phyloP scores from a whole-genome alignment of 30 jellyfish, hydroid and myxozoan genomes.

The Turritopsis rubra region DNA sequence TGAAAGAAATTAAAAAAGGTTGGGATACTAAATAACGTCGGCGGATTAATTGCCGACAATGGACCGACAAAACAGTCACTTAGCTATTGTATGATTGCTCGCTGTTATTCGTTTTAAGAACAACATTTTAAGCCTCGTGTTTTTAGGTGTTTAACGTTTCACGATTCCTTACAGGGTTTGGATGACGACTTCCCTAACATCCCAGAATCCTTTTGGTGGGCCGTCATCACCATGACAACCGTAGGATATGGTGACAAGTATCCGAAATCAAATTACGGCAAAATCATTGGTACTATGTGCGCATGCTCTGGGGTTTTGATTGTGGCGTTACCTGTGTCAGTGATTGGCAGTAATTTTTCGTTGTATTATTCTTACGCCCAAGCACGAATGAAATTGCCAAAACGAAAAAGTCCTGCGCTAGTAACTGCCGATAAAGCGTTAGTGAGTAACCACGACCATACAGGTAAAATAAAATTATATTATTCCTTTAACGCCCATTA shows the following conservation, averaged over 20 bases:
- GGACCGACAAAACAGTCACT: too few species aligned
- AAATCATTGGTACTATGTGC: constrained; percentile 75
- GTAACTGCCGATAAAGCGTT: constrained; percentile 89
- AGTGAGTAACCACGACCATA: constrained; percentile 14
- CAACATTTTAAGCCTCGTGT: constrained; percentile 26
- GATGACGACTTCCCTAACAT: constrained; percentile 7
- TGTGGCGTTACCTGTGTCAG: constrained; percentile 95
- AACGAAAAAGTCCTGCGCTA: constrained; percentile 71
- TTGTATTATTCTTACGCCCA: constrained; percentile 95
- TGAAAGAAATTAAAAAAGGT: too few species aligned
- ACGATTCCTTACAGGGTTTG: neutral
- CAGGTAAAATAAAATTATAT: too few species aligned
- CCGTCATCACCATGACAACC: constrained; percentile 13
- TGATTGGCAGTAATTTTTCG: constrained; percentile 93
- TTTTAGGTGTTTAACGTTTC: neutral
- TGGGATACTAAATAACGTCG: too few species aligned
- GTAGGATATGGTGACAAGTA: constrained; percentile 28
- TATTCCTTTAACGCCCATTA: too few species aligned
- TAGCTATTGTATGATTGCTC: too few species aligned
- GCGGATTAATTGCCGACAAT: too few species aligned
- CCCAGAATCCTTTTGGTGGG: constrained; percentile 32
- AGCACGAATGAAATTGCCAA: constrained; percentile 89
- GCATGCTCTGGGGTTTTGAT: constrained; percentile 96
- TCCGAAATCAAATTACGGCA: constrained; percentile 72
- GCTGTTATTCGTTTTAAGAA: too few species aligned